Conservation (phyloP, 2,888 invertebrate genomes). For the Lapara coniferarum region DNA sequence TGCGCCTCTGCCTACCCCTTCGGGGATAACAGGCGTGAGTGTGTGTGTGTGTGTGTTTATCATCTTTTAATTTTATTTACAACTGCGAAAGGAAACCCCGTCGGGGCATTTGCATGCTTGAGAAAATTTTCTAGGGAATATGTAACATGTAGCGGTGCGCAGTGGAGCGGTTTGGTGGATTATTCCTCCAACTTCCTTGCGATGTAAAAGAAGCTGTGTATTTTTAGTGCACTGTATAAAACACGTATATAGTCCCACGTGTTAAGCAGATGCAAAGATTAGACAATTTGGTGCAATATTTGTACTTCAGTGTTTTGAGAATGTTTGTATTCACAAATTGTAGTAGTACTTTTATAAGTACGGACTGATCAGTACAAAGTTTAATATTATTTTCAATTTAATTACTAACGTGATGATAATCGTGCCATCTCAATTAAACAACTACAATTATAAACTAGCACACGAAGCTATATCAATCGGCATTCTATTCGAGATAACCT, state of each 20-base stretch:
- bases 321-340: background rate
- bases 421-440: background rate
- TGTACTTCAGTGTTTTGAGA: background rate
- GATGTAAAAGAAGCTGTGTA: slow-evolving; percentile 10
- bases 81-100: background rate
- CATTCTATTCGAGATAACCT: slow-evolving; percentile 15
- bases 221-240: slow-evolving; percentile 18
- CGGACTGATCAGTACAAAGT: too few species aligned
- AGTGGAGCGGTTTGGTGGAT: slow-evolving; percentile 18
- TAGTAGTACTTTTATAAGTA: too few species aligned
- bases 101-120: slow-evolving; percentile 18
- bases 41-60: too few species aligned
- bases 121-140: slow-evolving; percentile 20
- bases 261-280: background rate
- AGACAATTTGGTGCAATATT: background rate
- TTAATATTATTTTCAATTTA: too few species aligned
- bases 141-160: slow-evolving; percentile 12
- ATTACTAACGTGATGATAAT: background rate
- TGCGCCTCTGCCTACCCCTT: too few species aligned
- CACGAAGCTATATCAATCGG: slow-evolving; percentile 11
- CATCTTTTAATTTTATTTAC: background rate
- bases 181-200: slow-evolving; percentile 3
- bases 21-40: too few species aligned
- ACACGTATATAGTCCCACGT: slow-evolving; percentile 1
- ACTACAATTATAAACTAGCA: background rate